Base-by-base conservation (phyloP, 2,113 vertebrate genomes). In the Plectropomus leopardus region DNA sequence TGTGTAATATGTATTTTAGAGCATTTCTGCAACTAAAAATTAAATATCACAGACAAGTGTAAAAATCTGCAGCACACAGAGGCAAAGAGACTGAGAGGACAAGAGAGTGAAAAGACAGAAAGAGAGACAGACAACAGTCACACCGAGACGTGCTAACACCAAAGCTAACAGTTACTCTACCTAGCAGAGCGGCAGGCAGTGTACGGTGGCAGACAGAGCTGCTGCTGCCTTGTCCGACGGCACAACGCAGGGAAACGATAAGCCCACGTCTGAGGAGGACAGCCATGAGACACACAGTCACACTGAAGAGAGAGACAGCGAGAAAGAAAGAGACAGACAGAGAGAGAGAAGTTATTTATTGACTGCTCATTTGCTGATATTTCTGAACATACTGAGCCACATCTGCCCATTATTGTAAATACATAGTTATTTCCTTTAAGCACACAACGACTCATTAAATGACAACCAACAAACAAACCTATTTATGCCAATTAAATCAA, bases 281-380 rank as follows among this genome's bases (percentile, higher is more conserved):
- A 71, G 95, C 95, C 95, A 96, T 96, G 94, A 93, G 89, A 94
- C 92, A 84, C 90, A 93, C 94, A 92, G 94, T 93, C 86, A 90
- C 80, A 83, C 90, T 83, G 76, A 55, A 86, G 70, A 78, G 21
- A 76, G 63, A 90, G 87, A 85, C 61, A 90, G 87, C 81, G 61
- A 77, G 21, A 74, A 64, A 90, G 87, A 90, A 68, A 86, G 77
- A 85, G 71, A 80, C 82, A 93, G 78, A 91, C 79, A 84, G 58
- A 84, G 14, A 58, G 73, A 81, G 78, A 91, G 91, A 26, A 44
- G 26, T 4, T 45, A 51, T 24, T 11, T 17, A 65, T 1, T 34
- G 10, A 40, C 36, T 24, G 11, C 42, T 60, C 7, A 24, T 42
- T 48, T 21, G 19, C 21, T 23, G 28, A 11, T 8, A 40, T 36